Conservation (phyloP, 1,140 invertebrate species). For the Subanguina moxae region DNA sequence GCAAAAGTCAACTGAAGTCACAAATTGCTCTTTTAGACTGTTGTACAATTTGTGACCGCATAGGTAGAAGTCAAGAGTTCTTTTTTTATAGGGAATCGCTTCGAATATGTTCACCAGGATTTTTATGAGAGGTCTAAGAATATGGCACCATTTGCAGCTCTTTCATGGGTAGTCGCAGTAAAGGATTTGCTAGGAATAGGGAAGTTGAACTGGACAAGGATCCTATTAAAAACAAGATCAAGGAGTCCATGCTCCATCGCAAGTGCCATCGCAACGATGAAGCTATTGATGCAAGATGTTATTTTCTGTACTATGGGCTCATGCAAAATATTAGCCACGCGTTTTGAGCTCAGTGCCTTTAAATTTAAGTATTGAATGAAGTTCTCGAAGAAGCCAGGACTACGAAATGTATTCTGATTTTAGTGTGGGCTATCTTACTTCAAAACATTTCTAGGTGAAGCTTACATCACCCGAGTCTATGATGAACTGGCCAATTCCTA, state of each 20-base stretch:
- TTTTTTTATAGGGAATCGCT: no score
- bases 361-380: no score
- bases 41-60: not conserved
- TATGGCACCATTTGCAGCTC: not conserved
- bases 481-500: conserved; percentile 57
- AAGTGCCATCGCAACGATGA: conserved; percentile 49
- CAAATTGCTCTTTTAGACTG: no score
- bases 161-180: conserved; percentile 43
- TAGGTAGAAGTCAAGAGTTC: no score
- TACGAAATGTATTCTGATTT: no score
- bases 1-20: conserved; percentile 73
- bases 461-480: conserved; percentile 40
- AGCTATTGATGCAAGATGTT: conserved; percentile 48
- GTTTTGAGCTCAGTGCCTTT: no score
- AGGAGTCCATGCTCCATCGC: conserved; percentile 56
- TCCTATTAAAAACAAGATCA: conserved; percentile 58
- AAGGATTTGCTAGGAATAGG: conserved; percentile 49
- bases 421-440: no score
- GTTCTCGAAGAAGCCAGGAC: no score
- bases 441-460: not conserved
- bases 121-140: not conserved
- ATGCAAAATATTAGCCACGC: no score
- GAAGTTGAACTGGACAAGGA: conserved; percentile 49
- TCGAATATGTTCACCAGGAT: no score
- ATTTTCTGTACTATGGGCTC: no score